These are phyloP conservation scores for Bruchidius siliquastri DNA, from an alignment of 2,888 invertebrate species.

Conservation along the genomic window DNA sequence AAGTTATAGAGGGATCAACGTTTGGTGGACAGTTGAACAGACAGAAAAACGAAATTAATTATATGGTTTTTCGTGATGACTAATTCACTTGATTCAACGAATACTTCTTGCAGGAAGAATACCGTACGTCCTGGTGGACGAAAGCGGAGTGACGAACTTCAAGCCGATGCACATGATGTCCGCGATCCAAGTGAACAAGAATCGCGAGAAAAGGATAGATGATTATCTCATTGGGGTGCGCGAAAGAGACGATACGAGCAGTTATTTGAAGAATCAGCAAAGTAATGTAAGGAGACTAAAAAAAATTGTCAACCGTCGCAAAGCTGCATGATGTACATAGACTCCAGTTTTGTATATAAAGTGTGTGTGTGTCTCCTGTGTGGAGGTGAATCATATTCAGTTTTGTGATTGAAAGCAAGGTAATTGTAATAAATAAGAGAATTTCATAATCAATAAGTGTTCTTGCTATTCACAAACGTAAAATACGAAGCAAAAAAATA, in stretches of 20 bases:
- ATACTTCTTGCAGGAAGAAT: conserved; percentile 53
- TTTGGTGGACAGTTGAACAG: no score
- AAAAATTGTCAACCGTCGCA: conserved; percentile 33
- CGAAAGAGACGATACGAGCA: conserved; percentile 27
- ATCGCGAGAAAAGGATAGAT: conserved; percentile 35
- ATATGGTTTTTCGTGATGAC: no score
- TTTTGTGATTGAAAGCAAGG: neutral
- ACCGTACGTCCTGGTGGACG: conserved; percentile 71
- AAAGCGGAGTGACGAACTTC: conserved; percentile 70
- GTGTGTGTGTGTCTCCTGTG: conserved; percentile 8
- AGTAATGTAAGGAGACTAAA: conserved; percentile 37
- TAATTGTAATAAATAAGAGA: neutral
- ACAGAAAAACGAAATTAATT: no score
- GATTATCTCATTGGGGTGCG: conserved; percentile 36
- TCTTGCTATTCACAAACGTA: no score
- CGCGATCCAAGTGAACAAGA: conserved; percentile 49
- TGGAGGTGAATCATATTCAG: conserved; percentile 21
- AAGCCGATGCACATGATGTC: conserved; percentile 72
- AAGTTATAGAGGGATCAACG: no score
- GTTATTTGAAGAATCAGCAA: conserved; percentile 29
- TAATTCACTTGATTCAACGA: no score
- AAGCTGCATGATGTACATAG: conserved; percentile 30
- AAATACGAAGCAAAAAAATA: no score
- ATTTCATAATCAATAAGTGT: no score
- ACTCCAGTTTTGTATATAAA: conserved; percentile 13